Base-by-base conservation (phyloP, 2,888 invertebrate genomes). In the Nezara viridula region DNA sequence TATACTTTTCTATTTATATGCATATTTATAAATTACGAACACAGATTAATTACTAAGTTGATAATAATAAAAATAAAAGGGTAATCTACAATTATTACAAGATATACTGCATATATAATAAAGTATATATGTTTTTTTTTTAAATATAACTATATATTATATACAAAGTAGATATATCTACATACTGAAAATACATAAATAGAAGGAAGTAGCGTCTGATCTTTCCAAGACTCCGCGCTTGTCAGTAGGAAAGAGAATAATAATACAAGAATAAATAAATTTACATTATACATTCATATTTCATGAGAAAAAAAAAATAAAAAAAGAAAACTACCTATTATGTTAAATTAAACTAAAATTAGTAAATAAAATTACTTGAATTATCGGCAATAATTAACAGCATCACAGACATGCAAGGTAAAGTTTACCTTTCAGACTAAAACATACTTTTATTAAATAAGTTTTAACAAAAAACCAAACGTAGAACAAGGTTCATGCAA, bases 351-450 rank as follows among this genome's bases (percentile, higher is more conserved):
- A 73, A 88, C 47, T 66, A 47, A 88, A n/a, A 88, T 88, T 44
- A 88, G 66, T 66, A 73, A 44, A 88, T 44, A 73, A 44, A 88
- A 66, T 66, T 60, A 73, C 47, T 9, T 66, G 66, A 66, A 73
- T 86, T 32, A 86, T 52, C 40, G 16, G 88, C 66, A 88, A 88
- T 73, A 88, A 88, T 73, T 66, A 88, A 88, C 88, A 88, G 88
- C 88, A 88, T 88, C 88, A 88, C 88, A 88, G 88, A 88, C 88
- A 66, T 88, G 60, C 73, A 66, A 88, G 88, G 88, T 88, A 88
- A 73, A 32, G 19, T 47, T 55, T 73, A 73, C 66, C 66, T 88
- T 27, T 73, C 66, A 47, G 44, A 60, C 55, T 73, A 73, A 88
- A 73, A 60, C 73, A 86, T 86, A 86, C 21, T 86, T 86, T 37